These are phyloP conservation scores for Lutjanus argentimaculatus DNA, from an alignment of 2,797 vertebrate species.

Conservation along the genomic window DNA sequence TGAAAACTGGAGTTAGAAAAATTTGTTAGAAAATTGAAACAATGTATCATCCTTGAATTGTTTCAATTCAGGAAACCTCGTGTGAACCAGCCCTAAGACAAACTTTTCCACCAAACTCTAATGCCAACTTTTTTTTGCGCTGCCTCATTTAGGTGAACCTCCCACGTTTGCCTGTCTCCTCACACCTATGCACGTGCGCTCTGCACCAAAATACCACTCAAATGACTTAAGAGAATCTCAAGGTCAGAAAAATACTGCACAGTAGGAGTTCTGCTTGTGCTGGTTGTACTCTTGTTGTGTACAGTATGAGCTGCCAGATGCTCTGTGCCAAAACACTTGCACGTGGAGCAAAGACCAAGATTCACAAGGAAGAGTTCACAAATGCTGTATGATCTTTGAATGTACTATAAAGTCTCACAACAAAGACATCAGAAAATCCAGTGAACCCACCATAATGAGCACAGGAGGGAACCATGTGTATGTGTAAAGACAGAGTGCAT, in stretches of 20 bases:
- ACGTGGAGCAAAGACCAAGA: slow-evolving; percentile 15
- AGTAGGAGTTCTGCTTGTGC: not conserved
- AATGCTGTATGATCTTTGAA: slow-evolving; percentile 16
- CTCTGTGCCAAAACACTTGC: slow-evolving; percentile 30
- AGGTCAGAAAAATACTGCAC: not conserved
- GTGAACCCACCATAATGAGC: not conserved
- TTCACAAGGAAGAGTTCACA: slow-evolving; percentile 30
- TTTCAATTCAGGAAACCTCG: too few relatives aligned
- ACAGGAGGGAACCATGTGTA: slow-evolving; percentile 22
- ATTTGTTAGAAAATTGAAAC: too few relatives aligned
- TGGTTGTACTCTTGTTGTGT: slow-evolving; percentile 5
- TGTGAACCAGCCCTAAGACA: too few relatives aligned
- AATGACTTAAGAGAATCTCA: not conserved
- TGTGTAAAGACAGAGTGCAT: slow-evolving; percentile 25
- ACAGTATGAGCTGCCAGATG: slow-evolving; percentile 46
- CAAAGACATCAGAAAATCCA: slow-evolving; percentile 22
- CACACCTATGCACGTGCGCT: not conserved
- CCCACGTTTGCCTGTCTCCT: not conserved
- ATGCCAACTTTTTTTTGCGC: not conserved
- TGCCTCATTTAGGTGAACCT: not conserved
- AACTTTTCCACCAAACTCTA: not conserved
- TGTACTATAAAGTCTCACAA: slow-evolving; percentile 13
- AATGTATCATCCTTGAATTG: too few relatives aligned
- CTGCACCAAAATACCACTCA: not conserved
- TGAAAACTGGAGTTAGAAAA: too few relatives aligned